A percentile compares a stretch with the other conserved stretches of the same genome.
Conservation (phyloP, 2,888 invertebrate genomes). For the Stenchaetothrips biformis region DNA sequence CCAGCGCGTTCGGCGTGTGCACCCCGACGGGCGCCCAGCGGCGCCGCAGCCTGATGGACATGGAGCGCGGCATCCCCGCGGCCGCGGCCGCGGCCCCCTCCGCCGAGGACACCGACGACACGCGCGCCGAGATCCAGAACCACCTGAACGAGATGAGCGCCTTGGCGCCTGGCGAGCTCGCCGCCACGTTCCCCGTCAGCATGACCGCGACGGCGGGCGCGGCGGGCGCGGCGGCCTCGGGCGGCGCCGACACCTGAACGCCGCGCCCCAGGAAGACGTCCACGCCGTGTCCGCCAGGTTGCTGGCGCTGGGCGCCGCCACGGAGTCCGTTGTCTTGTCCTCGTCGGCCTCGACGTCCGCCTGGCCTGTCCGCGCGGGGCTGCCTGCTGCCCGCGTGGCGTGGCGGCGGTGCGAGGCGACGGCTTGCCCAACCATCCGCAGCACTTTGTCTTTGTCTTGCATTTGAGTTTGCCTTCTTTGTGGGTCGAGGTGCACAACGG, state of each 20-base stretch:
- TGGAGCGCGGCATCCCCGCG: not conserved
- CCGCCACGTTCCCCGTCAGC: not conserved
- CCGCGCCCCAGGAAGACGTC: not conserved
- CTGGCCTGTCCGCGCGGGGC: too few relatives aligned
- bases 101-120: not conserved
- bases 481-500: too few relatives aligned
- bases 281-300: too few relatives aligned
- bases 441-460: too few relatives aligned
- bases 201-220: not conserved
- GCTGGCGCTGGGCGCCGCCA: too few relatives aligned
- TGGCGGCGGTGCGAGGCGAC: too few relatives aligned
- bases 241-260: not conserved
- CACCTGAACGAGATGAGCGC: conserved; percentile 1
- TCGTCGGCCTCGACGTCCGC: too few relatives aligned
- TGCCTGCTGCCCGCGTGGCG: too few relatives aligned
- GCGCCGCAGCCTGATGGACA: not conserved
- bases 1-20: not conserved
- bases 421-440: too few relatives aligned
- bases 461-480: too few relatives aligned
- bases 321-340: too few relatives aligned
- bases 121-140: conserved; percentile 13
- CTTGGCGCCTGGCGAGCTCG: not conserved
- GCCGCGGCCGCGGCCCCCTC: not conserved
- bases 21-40: not conserved
- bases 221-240: not conserved